phyloP scores from a whole-genome alignment of 35 echinoderm and acorn worm genomes.

The Holothuria glaberrima region DNA sequence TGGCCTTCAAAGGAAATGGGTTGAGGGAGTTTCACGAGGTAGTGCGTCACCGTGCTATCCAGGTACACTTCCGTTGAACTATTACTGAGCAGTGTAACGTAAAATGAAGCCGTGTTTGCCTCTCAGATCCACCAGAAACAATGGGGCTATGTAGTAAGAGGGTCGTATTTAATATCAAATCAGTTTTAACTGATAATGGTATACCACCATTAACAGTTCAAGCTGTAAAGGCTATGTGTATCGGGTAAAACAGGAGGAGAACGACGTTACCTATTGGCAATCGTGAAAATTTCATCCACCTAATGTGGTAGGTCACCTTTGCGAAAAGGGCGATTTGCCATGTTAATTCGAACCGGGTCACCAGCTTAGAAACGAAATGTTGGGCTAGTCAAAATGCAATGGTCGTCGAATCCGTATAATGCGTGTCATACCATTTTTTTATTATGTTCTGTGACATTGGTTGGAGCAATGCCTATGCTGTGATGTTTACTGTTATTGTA shows the following conservation, averaged over 20 bases:
- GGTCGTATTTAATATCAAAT: constrained; percentile 14
- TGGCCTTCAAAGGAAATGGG: constrained; percentile 39
- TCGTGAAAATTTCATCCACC: constrained; percentile 76
- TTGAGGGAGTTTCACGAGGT: constrained; percentile 34
- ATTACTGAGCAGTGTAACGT: constrained; percentile 45
- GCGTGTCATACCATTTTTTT: no score
- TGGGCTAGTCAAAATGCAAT: neutral
- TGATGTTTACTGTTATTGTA: no score
- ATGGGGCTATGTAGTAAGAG: neutral
- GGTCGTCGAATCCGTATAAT: no score
- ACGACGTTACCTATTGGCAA: neutral
- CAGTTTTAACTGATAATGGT: no score
- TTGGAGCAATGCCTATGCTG: no score
- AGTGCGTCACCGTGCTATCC: constrained; percentile 58
- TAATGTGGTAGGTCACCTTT: constrained; percentile 79
- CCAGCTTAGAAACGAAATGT: constrained; percentile 55
- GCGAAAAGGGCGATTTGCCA: constrained; percentile 50
- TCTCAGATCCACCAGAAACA: neutral
- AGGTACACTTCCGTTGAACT: constrained; percentile 32
- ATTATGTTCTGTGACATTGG: no score
- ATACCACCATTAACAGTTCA: no score
- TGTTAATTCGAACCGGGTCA: constrained; percentile 69
- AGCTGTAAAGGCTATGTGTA: no score
- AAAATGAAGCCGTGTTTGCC: constrained; percentile 32
- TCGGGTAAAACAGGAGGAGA: constrained; percentile 62